Conservation (phyloP, 2,797 vertebrate genomes). For the Danio kyathit region DNA sequence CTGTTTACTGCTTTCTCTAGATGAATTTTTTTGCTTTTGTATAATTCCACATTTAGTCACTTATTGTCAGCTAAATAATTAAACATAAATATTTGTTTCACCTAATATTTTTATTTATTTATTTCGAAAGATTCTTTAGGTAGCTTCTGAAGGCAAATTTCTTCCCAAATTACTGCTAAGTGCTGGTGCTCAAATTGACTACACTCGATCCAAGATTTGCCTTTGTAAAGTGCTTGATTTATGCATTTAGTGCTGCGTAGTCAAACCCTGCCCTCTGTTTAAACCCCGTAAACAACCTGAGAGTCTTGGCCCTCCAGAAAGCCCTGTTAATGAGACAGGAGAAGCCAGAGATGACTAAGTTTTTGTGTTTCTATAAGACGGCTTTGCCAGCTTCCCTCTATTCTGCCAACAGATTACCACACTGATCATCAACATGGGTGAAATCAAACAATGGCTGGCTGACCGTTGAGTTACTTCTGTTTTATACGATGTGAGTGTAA, state of each 20-base stretch:
- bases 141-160: not conserved
- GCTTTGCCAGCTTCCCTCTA: conserved; percentile 10
- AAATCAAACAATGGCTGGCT: conserved; percentile 66
- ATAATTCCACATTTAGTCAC: too few relatives aligned
- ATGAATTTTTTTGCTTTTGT: too few relatives aligned
- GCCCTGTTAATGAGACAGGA: conserved; percentile 12
- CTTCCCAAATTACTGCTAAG: not conserved
- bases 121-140: not conserved
- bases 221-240: not conserved
- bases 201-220: conserved; percentile 3
- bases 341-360: conserved; percentile 35
- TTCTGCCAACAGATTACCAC: conserved; percentile 30
- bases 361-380: conserved; percentile 16
- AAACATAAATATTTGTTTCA: not conserved
- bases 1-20: too few relatives aligned
- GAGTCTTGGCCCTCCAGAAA: conserved; percentile 6
- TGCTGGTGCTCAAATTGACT: not conserved
- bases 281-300: conserved; percentile 28
- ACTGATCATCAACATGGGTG: conserved; percentile 51
- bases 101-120: not conserved
- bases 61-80: too few relatives aligned
- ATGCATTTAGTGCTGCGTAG: conserved; percentile 6
- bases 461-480: conserved; percentile 65
- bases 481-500: conserved; percentile 73
- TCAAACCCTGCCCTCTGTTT: conserved; percentile 1